These are phyloP conservation scores for Elmis aenea DNA, from an alignment of 2,888 invertebrate genomes.

Conservation along the genomic window DNA sequence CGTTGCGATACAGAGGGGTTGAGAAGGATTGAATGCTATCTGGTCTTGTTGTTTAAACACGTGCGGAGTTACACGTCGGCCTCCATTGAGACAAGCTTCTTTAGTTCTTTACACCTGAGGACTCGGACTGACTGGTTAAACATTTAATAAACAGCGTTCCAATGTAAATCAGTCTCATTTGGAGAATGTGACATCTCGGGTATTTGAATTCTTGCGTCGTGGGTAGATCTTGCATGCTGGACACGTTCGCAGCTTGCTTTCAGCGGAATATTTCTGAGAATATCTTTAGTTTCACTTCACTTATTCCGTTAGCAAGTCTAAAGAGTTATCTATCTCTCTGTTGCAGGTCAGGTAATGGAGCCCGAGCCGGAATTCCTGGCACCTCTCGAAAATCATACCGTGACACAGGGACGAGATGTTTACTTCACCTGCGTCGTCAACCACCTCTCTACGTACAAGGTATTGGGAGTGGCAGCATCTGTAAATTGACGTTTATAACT, in stretches of 20 bases:
- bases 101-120: slow-evolving; percentile 9
- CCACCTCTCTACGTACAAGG: slow-evolving; percentile 82
- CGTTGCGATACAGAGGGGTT: slow-evolving; percentile 28
- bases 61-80: slow-evolving; percentile 37
- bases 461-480: slow-evolving; percentile 43
- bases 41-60: slow-evolving; percentile 40
- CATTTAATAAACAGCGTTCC: slow-evolving; percentile 46
- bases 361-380: slow-evolving; percentile 78
- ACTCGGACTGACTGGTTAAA: slow-evolving; percentile 33
- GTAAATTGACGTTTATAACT: slow-evolving; percentile 28
- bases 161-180: slow-evolving; percentile 44
- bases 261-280: slow-evolving; percentile 44
- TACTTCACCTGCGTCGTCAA: slow-evolving; percentile 88
- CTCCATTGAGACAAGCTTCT: slow-evolving; percentile 14
- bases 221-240: slow-evolving; percentile 38
- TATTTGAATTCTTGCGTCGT: slow-evolving; percentile 42
- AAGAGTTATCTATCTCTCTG: slow-evolving; percentile 38
- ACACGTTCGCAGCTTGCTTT: slow-evolving; percentile 43
- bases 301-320: slow-evolving; percentile 41
- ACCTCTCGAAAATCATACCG: slow-evolving; percentile 80
- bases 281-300: slow-evolving; percentile 46
- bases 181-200: slow-evolving; percentile 41
- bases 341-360: slow-evolving; percentile 65
- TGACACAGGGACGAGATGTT: slow-evolving; percentile 81
- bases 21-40: slow-evolving; percentile 37